Evolutionary conservation across 2,113 vertebrate species (phyloP).

Genomic region (Pandion haliaetus): DNA sequence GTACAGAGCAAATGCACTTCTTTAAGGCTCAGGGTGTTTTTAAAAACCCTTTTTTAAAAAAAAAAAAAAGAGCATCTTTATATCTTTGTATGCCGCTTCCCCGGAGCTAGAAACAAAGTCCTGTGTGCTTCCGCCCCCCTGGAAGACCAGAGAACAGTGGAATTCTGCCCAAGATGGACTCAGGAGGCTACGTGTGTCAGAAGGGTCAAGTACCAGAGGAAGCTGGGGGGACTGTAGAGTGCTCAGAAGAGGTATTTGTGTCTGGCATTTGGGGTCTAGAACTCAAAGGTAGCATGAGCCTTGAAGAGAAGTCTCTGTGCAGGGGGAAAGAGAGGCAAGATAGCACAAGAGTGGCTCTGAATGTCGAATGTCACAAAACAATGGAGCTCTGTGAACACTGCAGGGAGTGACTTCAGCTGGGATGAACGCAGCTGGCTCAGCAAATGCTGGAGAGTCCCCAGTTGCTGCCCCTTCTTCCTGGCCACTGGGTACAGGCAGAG

Average conservation of each 20-base stretch:
- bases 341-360: not conserved
- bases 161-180: not conserved
- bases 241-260: not conserved
- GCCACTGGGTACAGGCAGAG: not conserved
- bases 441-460: not conserved
- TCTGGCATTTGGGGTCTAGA: not conserved
- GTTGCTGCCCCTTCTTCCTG: not conserved
- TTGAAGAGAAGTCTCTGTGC: not conserved
- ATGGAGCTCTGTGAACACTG: not conserved
- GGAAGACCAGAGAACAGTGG: not conserved
- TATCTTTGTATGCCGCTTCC: not conserved
- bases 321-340: not conserved
- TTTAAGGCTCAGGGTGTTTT: not conserved
- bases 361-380: not conserved
- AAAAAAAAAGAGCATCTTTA: not conserved
- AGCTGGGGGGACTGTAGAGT: not conserved
- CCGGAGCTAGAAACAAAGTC: not conserved
- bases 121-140: not conserved
- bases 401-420: not conserved
- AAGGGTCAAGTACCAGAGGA: not conserved
- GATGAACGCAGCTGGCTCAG: not conserved
- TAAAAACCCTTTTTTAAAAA: not conserved
- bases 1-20: not conserved
- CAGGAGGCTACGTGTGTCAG: rapidly evolving
- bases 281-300: not conserved